Evolutionary conservation across 2,888 invertebrate species (phyloP).

Genomic region (Torymus tubicola): DNA sequence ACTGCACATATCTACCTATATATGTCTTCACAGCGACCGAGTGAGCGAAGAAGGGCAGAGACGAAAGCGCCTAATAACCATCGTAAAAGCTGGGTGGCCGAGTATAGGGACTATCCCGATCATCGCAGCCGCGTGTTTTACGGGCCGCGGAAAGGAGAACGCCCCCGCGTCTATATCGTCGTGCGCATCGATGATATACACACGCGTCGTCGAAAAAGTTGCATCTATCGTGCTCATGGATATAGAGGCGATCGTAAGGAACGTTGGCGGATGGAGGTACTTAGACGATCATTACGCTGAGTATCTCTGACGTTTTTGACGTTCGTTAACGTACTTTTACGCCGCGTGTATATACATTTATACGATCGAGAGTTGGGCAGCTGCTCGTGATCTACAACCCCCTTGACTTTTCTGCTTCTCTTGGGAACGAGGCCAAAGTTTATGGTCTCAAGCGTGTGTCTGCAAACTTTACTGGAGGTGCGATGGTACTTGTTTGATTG

Average conservation of each 20-base stretch:
- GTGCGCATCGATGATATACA: not conserved
- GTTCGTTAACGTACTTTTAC: conserved; percentile 11
- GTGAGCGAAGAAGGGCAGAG: not conserved
- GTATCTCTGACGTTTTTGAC: conserved; percentile 13
- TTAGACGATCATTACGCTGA: conserved; percentile 7
- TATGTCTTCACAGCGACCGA: not conserved
- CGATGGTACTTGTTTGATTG: no score
- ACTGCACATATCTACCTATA: not conserved
- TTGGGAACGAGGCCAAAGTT: no score
- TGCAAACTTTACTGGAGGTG: no score
- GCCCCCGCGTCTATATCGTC: no score
- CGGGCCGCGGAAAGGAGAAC: no score
- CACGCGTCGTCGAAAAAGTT: not conserved
- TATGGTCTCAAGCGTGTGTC: no score
- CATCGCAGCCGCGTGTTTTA: not conserved
- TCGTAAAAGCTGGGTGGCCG: conserved; percentile 46
- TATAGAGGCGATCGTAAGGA: conserved; percentile 1
- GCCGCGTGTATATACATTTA: not conserved
- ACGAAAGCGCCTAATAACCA: conserved; percentile 39
- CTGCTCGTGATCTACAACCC: not conserved
- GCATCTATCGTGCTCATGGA: not conserved
- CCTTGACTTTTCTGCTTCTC: no score
- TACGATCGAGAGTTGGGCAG: not conserved
- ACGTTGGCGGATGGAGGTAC: conserved; percentile 13
- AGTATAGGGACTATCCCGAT: conserved; percentile 13